Evolutionary conservation across 1,140 invertebrate genomes (phyloP), one percentile per base, ranked within the genome.

Genomic region (Asbolus verrucosus): DNA sequence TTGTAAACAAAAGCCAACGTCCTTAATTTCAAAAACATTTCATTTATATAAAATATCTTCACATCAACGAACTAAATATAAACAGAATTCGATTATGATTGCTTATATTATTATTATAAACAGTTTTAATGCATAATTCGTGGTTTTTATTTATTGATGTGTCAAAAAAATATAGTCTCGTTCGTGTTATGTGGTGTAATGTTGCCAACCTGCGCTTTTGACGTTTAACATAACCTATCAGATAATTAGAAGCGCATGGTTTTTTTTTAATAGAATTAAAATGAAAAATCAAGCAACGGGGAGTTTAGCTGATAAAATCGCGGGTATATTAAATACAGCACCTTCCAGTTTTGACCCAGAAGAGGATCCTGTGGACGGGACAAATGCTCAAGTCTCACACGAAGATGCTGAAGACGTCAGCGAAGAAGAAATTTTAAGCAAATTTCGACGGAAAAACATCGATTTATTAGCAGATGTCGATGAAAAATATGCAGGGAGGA

Each of bases 401-500:
- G 80, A 83, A 16, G 80, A 83, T 24, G 86, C 19, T 54, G 6
- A 67, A 21, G 69, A 75, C 36, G 39, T 87, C 41, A 82, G 84
- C 65, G 84, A 86, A 36, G 83, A 82, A 16, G 77, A 72, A 24
- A 66, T 71, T 38, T 81, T 83, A 30, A 90, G 88, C 31, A 84
- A 84, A 74, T 86, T 91, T 76, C 82, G 88, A 0, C 90, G 86
- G 73, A 79, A 83, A 73, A 92, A 90, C 76, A 81, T 89, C 2
- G 84, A 87, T 77, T 80, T 90, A 43, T 76, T 93, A 11, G 88
- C 87, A 67, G 87, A 92, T 71, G 75, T 88, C 18, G 91, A 91
- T 80, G 84, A 86, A 67, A 89, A 88, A 65, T 94, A 94, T 81
- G 86, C 87, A 41, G 92, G 91, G 0, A 87, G 88, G 83, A 88